phyloP scores from a whole-genome alignment of 2,113 vertebrate genomes.

The Bujurquina vittata region DNA sequence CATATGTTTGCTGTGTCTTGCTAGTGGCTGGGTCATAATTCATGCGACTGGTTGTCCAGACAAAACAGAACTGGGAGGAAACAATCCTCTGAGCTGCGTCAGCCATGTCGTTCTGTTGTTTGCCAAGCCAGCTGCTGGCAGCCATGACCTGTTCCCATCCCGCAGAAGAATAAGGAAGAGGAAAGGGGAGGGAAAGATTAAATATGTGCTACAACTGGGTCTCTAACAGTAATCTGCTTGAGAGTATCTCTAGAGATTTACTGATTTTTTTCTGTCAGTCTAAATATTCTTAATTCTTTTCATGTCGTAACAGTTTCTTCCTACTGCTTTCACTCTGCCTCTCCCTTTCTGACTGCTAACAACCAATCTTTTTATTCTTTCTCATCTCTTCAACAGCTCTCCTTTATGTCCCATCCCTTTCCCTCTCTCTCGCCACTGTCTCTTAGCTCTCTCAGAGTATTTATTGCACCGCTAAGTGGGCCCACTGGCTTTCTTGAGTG shows the following conservation, averaged over 20 bases:
- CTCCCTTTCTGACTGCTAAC: not conserved
- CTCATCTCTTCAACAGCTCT: slow-evolving; percentile 50
- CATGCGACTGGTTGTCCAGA: slow-evolving; percentile 57
- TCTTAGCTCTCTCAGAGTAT: slow-evolving; percentile 54
- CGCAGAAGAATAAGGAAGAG: slow-evolving; percentile 15
- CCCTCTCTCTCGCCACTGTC: slow-evolving; percentile 25
- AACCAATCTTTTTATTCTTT: slow-evolving; percentile 8
- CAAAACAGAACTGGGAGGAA: slow-evolving; percentile 48
- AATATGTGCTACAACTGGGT: slow-evolving; percentile 32
- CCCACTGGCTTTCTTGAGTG: slow-evolving; percentile 56
- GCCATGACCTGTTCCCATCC: slow-evolving; percentile 8
- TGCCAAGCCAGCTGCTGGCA: slow-evolving; percentile 48
- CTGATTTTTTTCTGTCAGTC: slow-evolving; percentile 1
- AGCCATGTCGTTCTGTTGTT: slow-evolving; percentile 35
- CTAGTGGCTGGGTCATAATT: slow-evolving; percentile 66
- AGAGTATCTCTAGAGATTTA: slow-evolving; percentile 11
- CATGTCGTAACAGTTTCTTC: slow-evolving; percentile 10
- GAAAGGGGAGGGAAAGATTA: not conserved
- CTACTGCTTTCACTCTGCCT: not conserved
- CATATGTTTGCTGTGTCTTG: slow-evolving; percentile 70
- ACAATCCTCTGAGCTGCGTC: slow-evolving; percentile 48
- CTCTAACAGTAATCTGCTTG: slow-evolving; percentile 8
- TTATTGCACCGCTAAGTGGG: slow-evolving; percentile 62
- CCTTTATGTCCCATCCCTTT: slow-evolving; percentile 23
- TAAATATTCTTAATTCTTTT: slow-evolving; percentile 10